Percentiles rank a stretch among this genome's conserved stretches.
Conservation (phyloP, 2,113 vertebrate genomes). For the Corythoichthys intestinalis region DNA sequence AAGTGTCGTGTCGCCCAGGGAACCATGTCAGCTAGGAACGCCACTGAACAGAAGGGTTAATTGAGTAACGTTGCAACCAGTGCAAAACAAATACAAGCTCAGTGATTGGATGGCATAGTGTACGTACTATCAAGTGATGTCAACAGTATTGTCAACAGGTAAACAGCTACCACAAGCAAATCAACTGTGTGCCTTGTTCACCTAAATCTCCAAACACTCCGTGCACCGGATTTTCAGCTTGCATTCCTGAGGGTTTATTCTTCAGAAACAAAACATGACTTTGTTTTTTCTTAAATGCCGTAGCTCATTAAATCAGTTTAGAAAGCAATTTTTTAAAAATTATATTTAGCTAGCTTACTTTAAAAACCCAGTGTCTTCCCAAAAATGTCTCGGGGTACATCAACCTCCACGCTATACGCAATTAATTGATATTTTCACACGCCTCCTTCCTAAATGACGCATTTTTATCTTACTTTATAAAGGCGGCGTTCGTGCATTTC, state of each 20-base stretch:
- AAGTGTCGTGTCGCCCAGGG: too few species aligned
- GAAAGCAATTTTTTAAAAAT: not conserved
- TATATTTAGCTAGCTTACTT: constrained; percentile 19
- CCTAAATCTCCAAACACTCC: constrained; percentile 10
- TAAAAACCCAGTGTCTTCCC: constrained; percentile 8
- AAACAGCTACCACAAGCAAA: constrained; percentile 7
- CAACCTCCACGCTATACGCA: not conserved
- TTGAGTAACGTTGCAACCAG: not conserved
- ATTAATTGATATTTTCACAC: not conserved
- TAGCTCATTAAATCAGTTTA: constrained; percentile 6
- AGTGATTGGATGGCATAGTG: not conserved
- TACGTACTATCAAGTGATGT: not conserved
- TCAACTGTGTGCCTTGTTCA: constrained; percentile 2
- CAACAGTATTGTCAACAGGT: constrained; percentile 50
- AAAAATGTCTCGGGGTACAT: not conserved
- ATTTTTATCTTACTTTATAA: constrained; percentile 9
- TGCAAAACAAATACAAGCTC: not conserved
- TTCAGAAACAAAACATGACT: constrained; percentile 31
- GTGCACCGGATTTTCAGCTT: constrained; percentile 30
- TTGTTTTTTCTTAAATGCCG: constrained; percentile 5
- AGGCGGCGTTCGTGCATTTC: not conserved
- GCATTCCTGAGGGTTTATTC: constrained; percentile 30
- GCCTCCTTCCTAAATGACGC: constrained; percentile 13
- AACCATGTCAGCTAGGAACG: too few species aligned
- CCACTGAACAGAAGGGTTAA: too few species aligned